phyloP scores from a whole-genome alignment of 1,140 invertebrate species.

The Chymomyza costata region DNA sequence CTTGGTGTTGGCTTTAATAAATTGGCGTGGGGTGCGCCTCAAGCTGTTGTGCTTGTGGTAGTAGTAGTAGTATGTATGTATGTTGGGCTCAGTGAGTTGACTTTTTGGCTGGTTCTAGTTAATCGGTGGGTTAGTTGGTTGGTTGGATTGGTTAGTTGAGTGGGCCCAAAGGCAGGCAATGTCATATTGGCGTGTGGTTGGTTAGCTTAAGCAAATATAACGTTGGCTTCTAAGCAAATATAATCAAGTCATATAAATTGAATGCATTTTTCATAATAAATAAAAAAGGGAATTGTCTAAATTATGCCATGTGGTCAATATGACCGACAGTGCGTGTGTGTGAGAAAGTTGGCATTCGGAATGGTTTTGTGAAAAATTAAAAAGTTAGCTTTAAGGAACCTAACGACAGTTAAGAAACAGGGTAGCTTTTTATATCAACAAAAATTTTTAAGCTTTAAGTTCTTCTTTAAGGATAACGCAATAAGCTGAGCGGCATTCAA shows the following conservation, averaged over 20 bases:
- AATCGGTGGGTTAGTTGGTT: too few relatives aligned
- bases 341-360: conserved; percentile 5
- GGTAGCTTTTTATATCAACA: too few relatives aligned
- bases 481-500: too few relatives aligned
- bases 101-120: too few relatives aligned
- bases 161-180: conserved; percentile 14
- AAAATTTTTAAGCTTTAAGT: too few relatives aligned
- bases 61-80: conserved; percentile 30
- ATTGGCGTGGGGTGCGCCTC: conserved; percentile 66
- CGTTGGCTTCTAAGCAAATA: conserved; percentile 45
- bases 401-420: too few relatives aligned
- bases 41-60: conserved; percentile 23
- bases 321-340: conserved; percentile 10
- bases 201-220: conserved; percentile 63
- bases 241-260: conserved; percentile 74
- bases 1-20: conserved; percentile 70
- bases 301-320: conserved; percentile 46
- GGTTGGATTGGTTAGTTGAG: too few relatives aligned
- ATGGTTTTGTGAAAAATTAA: too few relatives aligned
- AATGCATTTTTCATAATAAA: conserved; percentile 72
- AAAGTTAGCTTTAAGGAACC: too few relatives aligned
- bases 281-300: conserved; percentile 68
- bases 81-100: too few relatives aligned
- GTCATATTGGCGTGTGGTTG: conserved; percentile 39
- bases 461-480: too few relatives aligned